These are phyloP conservation scores for Carassius carassius DNA, from an alignment of 2,113 vertebrate species.

Conservation along the genomic window DNA sequence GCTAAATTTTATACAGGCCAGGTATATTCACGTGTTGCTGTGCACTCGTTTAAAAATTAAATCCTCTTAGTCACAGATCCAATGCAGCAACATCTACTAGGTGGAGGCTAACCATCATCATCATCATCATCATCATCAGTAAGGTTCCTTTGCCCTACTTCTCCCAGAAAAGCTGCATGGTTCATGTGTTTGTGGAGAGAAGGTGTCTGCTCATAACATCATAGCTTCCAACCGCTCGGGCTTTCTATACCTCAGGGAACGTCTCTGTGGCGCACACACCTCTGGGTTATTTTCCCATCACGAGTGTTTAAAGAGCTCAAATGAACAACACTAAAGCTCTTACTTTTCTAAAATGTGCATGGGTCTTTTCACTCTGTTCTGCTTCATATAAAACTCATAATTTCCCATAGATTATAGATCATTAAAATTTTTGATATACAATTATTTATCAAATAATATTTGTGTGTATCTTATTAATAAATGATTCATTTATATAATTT, in stretches of 20 bases:
- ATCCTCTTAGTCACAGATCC: neutral
- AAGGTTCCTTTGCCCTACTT: neutral
- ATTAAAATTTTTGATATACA: no score
- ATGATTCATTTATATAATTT: no score
- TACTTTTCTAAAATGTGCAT: neutral
- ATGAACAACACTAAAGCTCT: neutral
- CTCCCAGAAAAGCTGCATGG: slow-evolving; percentile 1
- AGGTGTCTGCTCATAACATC: slow-evolving; percentile 19
- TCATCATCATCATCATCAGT: neutral
- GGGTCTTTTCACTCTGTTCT: neutral
- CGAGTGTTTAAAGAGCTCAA: neutral
- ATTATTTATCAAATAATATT: no score
- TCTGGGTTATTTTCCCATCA: neutral
- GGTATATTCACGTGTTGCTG: neutral
- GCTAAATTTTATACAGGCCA: neutral
- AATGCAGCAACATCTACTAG: neutral
- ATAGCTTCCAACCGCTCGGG: slow-evolving; percentile 21
- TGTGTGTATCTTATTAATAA: no score
- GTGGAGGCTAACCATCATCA: neutral
- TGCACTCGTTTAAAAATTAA: neutral
- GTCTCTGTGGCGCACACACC: slow-evolving; percentile 21
- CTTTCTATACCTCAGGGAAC: slow-evolving; percentile 22
- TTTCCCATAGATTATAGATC: neutral
- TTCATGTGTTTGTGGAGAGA: slow-evolving; percentile 1
- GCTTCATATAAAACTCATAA: neutral